A percentile compares a stretch with the other conserved stretches of the same genome.
phyloP scores from a whole-genome alignment of 64 coral and sea anemone species.

The Actinia equina region DNA sequence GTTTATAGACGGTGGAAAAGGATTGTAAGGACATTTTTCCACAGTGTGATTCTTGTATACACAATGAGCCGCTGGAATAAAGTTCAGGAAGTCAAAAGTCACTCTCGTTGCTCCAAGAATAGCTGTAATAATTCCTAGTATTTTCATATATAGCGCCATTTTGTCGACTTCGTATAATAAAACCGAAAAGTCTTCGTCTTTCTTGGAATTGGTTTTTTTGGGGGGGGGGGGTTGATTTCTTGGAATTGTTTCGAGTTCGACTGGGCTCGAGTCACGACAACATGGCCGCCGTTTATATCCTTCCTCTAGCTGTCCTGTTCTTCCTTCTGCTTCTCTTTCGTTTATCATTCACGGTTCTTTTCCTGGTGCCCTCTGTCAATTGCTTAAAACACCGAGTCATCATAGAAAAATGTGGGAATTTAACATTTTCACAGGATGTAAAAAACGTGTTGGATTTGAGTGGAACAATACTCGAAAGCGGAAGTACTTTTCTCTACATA shows the following conservation, averaged over 20 bases:
- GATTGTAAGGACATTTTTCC: slow-evolving; percentile 56
- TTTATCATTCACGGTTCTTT: slow-evolving; percentile 54
- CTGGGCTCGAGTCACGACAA: neutral
- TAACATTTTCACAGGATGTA: slow-evolving; percentile 35
- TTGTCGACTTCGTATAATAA: no score
- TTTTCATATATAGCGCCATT: neutral
- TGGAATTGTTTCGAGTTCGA: neutral
- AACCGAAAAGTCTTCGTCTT: neutral
- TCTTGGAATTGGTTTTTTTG: neutral
- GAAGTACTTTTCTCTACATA: slow-evolving; percentile 12
- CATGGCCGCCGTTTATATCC: neutral
- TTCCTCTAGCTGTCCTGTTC: slow-evolving; percentile 1
- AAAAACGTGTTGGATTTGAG: slow-evolving; percentile 47
- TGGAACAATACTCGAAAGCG: slow-evolving; percentile 54
- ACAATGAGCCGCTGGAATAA: slow-evolving; percentile 40
- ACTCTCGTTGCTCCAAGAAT: slow-evolving; percentile 18
- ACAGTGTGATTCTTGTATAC: slow-evolving; percentile 53
- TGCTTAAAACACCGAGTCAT: slow-evolving; percentile 53
- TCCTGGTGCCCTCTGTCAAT: slow-evolving; percentile 41
- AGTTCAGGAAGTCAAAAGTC: slow-evolving; percentile 48
- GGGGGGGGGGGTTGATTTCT: neutral
- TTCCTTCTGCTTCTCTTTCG: slow-evolving; percentile 36
- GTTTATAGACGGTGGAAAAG: slow-evolving; percentile 27
- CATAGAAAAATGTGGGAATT: slow-evolving; percentile 53
- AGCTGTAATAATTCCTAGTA: neutral